Evolutionary conservation across 1,140 invertebrate species (phyloP).

Genomic region (Rhyzopertha dominica): DNA sequence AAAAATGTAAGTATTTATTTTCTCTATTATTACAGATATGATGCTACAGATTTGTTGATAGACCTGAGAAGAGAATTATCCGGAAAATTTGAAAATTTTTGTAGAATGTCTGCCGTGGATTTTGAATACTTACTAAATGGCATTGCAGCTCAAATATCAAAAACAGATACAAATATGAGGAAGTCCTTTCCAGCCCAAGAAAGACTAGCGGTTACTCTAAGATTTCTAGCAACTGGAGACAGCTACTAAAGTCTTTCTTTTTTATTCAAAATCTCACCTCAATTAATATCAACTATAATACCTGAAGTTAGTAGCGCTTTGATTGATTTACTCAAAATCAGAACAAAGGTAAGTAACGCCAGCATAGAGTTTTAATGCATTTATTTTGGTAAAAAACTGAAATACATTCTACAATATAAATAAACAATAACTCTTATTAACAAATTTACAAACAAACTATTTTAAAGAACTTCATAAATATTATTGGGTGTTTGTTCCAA

Average conservation of each 20-base stretch:
- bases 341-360: constrained; percentile 23
- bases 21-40: too few species aligned
- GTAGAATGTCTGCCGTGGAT: constrained; percentile 26
- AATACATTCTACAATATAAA: too few species aligned
- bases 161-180: constrained; percentile 30
- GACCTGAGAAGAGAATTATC: constrained; percentile 12
- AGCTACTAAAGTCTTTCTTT: constrained; percentile 25
- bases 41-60: constrained; percentile 7
- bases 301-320: constrained; percentile 28
- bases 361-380: too few species aligned
- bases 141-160: constrained; percentile 25
- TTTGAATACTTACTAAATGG: constrained; percentile 24
- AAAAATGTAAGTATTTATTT: too few species aligned
- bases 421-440: too few species aligned
- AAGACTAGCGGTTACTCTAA: constrained; percentile 29
- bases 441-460: too few species aligned
- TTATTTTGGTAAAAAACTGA: too few species aligned
- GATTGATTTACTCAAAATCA: constrained; percentile 21
- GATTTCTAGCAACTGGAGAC: constrained; percentile 35
- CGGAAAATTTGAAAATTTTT: constrained; percentile 23
- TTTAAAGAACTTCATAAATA: too few species aligned
- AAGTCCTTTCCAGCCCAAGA: constrained; percentile 23
- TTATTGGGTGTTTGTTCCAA: too few species aligned
- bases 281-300: constrained; percentile 25
- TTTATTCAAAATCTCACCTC: constrained; percentile 32